Conservation (phyloP, 2,113 vertebrate genomes). For the Leptosomus discolor region DNA sequence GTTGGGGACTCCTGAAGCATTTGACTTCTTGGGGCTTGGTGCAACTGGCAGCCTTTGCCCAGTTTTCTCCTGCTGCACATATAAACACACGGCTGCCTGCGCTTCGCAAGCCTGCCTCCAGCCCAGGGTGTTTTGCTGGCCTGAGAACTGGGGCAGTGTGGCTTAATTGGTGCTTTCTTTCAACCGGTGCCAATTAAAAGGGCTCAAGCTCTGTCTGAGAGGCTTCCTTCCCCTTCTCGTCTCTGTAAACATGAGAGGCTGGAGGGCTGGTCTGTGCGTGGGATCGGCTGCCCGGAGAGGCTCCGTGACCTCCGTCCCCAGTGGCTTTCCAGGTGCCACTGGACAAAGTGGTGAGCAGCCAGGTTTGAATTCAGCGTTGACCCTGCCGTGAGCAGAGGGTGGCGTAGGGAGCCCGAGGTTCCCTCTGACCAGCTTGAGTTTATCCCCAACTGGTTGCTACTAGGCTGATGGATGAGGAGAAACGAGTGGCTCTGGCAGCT, state of each 20-base stretch:
- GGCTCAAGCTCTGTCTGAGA: constrained; percentile 29
- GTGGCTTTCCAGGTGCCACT: background rate
- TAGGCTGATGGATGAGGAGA: background rate
- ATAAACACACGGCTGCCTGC: background rate
- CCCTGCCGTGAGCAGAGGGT: background rate
- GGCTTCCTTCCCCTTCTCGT: background rate
- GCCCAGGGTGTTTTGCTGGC: background rate
- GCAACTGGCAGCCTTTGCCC: background rate
- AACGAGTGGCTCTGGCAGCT: background rate
- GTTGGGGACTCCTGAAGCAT: background rate
- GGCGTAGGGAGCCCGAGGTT: background rate
- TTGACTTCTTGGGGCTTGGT: background rate
- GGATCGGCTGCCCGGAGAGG: background rate
- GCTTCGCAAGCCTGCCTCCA: background rate
- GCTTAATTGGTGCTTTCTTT: constrained; percentile 30
- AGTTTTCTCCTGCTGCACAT: background rate
- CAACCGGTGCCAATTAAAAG: constrained; percentile 38
- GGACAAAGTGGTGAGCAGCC: background rate
- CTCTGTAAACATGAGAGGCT: background rate
- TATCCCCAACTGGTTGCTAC: background rate
- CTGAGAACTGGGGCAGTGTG: constrained; percentile 43
- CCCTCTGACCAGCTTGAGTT: background rate
- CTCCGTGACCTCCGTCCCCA: background rate
- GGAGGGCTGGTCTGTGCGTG: background rate
- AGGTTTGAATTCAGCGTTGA: background rate